Percentiles rank a stretch among this genome's conserved stretches.
Evolutionary conservation across 2,797 vertebrate species (phyloP).

Genomic region (Spatula clypeata): DNA sequence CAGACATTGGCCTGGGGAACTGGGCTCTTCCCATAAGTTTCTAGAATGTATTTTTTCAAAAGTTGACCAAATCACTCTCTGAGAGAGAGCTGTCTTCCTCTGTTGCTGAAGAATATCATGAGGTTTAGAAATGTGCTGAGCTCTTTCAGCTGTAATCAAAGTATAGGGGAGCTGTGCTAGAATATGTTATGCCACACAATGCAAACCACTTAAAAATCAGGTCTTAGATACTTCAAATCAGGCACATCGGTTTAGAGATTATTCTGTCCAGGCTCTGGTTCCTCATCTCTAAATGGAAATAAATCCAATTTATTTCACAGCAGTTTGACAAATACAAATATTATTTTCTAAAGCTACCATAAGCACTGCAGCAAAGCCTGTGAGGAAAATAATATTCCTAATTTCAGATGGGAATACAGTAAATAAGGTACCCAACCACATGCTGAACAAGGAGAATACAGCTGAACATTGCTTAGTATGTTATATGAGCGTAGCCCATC

Average conservation of each 20-base stretch:
- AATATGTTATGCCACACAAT: not conserved
- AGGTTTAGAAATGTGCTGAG: not conserved
- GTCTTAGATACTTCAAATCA: not conserved
- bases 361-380: not conserved
- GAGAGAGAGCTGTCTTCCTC: not conserved
- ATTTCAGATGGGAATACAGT: not conserved
- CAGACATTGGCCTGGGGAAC: not conserved
- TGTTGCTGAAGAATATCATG: not conserved
- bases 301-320: not conserved
- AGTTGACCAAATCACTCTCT: not conserved
- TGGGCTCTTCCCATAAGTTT: not conserved
- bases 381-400: conserved; percentile 19
- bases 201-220: not conserved
- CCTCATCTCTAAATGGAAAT: not conserved
- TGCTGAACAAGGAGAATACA: not conserved
- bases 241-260: not conserved
- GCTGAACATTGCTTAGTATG: not conserved
- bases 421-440: not conserved
- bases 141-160: not conserved
- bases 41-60: not conserved
- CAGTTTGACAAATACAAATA: not conserved
- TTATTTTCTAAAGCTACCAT: not conserved
- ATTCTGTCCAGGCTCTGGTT: not conserved
- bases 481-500: not conserved
- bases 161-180: not conserved